Evolutionary conservation across 1,140 invertebrate genomes (phyloP).

Genomic region (Cotesia vestalis): DNA sequence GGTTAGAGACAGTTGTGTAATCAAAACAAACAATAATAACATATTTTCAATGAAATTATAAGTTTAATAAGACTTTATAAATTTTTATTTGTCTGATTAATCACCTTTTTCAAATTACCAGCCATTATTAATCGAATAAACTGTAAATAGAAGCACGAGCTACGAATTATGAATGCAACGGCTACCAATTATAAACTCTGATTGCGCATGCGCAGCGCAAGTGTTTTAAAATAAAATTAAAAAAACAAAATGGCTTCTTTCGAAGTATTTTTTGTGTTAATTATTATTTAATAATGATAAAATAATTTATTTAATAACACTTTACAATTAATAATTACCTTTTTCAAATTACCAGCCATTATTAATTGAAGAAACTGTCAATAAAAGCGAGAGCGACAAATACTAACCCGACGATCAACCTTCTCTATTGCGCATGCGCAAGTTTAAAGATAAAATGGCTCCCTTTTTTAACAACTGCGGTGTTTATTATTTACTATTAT

Average conservation of each 20-base stretch:
- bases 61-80: not conserved
- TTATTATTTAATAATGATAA: not conserved
- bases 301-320: not conserved
- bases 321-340: slow-evolving; percentile 29
- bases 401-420: too few relatives aligned
- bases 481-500: too few relatives aligned
- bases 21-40: not conserved
- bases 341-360: slow-evolving; percentile 37
- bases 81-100: not conserved
- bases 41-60: slow-evolving; percentile 1
- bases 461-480: too few relatives aligned
- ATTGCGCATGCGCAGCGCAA: too few relatives aligned
- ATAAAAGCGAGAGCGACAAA: too few relatives aligned
- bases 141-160: not conserved
- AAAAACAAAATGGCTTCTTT: too few relatives aligned
- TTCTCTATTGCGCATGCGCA: too few relatives aligned
- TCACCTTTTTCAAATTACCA: slow-evolving; percentile 37
- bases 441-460: too few relatives aligned
- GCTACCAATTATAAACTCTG: too few relatives aligned
- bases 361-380: slow-evolving; percentile 9
- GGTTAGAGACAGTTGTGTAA: slow-evolving; percentile 16
- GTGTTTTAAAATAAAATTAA: too few relatives aligned
- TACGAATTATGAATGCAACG: too few relatives aligned
- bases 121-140: slow-evolving; percentile 32
- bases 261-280: too few relatives aligned